Evolutionary conservation across 2,797 vertebrate genomes (phyloP).

Genomic region (Anguilla obscura): DNA sequence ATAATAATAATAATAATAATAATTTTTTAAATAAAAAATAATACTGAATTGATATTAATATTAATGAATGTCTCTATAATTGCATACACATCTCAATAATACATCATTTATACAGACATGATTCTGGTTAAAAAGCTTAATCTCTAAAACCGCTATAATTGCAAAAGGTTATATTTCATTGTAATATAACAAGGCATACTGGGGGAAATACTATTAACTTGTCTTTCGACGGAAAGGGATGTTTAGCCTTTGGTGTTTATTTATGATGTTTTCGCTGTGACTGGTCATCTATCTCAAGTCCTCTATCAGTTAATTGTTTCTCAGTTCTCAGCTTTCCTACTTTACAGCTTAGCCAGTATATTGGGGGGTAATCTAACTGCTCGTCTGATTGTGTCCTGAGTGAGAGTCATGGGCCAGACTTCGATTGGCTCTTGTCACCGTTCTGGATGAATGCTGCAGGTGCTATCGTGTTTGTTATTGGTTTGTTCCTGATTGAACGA

Average conservation of each 20-base stretch:
- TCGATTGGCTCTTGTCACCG: constrained; percentile 32
- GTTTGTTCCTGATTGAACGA: constrained; percentile 53
- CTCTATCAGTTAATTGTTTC: constrained; percentile 30
- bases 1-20: background rate
- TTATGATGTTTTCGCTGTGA: constrained; percentile 6
- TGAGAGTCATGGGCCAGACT: constrained; percentile 24
- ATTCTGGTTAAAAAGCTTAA: background rate
- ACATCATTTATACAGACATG: background rate
- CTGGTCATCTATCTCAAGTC: background rate
- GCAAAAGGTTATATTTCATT: background rate
- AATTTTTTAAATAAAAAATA: background rate
- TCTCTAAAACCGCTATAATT: background rate
- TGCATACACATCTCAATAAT: background rate
- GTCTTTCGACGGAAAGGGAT: background rate
- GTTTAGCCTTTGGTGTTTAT: background rate
- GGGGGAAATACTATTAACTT: background rate
- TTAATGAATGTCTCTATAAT: background rate
- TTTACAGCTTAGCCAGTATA: background rate
- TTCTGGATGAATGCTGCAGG: constrained; percentile 12
- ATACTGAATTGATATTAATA: background rate
- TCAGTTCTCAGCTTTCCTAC: background rate
- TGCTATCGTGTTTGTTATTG: constrained; percentile 39
- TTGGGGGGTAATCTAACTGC: constrained; percentile 20
- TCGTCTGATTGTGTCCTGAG: constrained; percentile 26
- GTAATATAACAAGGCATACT: background rate